phyloP scores from a whole-genome alignment of 2,888 invertebrate species.

The Campoplex nolae region DNA sequence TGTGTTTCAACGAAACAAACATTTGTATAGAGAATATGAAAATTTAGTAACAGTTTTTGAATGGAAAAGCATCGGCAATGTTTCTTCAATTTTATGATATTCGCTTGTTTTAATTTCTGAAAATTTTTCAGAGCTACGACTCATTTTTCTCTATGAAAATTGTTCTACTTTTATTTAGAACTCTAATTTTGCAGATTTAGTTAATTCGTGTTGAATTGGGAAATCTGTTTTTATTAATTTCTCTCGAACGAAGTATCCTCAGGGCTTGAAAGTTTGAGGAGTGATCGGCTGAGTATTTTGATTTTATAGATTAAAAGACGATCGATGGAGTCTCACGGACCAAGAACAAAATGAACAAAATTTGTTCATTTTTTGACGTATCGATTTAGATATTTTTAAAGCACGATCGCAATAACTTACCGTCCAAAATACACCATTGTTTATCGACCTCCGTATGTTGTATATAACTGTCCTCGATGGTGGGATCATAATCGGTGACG shows the following conservation, averaged over 20 bases:
- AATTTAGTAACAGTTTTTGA: background rate
- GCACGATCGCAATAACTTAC: slow-evolving; percentile 84
- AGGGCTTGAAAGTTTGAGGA: too few species aligned
- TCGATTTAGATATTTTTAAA: background rate
- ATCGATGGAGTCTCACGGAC: background rate
- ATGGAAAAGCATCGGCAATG: background rate
- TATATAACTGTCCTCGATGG: slow-evolving; percentile 97
- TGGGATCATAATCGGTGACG: slow-evolving; percentile 97
- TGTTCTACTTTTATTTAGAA: too few species aligned
- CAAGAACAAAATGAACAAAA: background rate
- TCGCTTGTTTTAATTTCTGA: too few species aligned
- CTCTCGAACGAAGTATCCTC: too few species aligned
- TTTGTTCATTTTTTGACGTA: background rate
- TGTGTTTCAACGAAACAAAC: background rate
- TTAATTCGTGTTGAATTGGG: too few species aligned
- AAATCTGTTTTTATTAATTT: too few species aligned
- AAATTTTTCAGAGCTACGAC: too few species aligned
- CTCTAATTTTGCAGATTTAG: too few species aligned
- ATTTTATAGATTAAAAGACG: too few species aligned
- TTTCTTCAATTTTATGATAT: too few species aligned
- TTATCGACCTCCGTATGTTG: slow-evolving; percentile 97
- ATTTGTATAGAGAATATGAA: background rate
- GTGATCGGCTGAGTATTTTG: too few species aligned
- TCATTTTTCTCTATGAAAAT: too few species aligned
- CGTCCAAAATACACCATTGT: slow-evolving; percentile 95